A percentile compares a stretch with the other conserved stretches of the same genome.
Conservation (phyloP, 2,113 vertebrate species). For the Erinaceus europaeus region DNA sequence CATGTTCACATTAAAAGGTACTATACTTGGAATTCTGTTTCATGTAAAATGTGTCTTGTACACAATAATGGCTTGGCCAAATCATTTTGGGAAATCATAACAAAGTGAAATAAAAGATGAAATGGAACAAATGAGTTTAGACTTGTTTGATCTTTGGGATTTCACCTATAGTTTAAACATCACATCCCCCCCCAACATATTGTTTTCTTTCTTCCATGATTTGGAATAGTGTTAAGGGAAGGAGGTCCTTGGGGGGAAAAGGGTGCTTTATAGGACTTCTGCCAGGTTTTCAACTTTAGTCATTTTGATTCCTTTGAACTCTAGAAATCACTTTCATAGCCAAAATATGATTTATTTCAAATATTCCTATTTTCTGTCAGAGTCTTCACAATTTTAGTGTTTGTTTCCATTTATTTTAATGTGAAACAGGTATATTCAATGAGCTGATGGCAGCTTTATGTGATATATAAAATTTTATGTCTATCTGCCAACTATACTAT, state of each 20-base stretch:
- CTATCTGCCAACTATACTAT: conserved; percentile 11
- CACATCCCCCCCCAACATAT: background rate
- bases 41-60: background rate
- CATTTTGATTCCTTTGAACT: conserved; percentile 52
- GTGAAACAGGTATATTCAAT: conserved; percentile 48
- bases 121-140: background rate
- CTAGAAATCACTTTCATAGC: conserved; percentile 34
- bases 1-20: background rate
- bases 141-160: background rate
- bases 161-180: background rate
- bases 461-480: background rate
- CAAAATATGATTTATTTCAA: conserved; percentile 55
- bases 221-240: conserved; percentile 17
- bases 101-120: background rate
- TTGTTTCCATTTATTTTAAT: conserved; percentile 60
- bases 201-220: background rate
- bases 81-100: background rate
- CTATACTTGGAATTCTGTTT: background rate
- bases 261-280: background rate
- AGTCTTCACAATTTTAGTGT: conserved; percentile 33
- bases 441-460: conserved; percentile 31
- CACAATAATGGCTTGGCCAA: background rate
- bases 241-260: background rate
- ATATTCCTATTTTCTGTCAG: conserved; percentile 36
- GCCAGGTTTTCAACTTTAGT: conserved; percentile 1